Evolutionary conservation across 2,113 vertebrate genomes (phyloP), one percentile per base, ranked within the genome.

Genomic region (Antennarius striatus): DNA sequence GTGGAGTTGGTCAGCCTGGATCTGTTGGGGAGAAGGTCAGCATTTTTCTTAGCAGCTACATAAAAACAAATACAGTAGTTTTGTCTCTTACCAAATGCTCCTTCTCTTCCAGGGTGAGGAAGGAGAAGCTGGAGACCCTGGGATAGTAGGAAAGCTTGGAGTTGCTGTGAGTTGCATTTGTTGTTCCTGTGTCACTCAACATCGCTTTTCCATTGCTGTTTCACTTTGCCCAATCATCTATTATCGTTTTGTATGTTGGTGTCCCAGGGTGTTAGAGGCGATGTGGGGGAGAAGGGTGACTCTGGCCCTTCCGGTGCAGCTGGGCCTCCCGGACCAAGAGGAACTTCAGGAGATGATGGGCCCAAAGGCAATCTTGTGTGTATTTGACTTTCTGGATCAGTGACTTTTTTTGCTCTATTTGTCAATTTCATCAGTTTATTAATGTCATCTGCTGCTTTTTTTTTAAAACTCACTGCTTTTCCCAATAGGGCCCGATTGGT

Each of bases 281-380:
- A 98, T 4, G 0, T 87, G 12, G 96, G 96, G 16, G 96, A 96
- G 82, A 98, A 98, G 70, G 96, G 96, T 0, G 96, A 98, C 15
- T 74, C 91, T 0, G 96, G 96, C 1, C 86, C 75, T 12, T 69
- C 96, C 0, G 95, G 96, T 32, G 88, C 95, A 17, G 93, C 95
- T 11, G 96, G 96, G 10, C 90, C 95, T 39, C 90, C 94, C 0
- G 96, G 96, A 59, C 83, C 94, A 52, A 94, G 95, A 87, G 96
- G 96, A 0, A 90, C 87, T 15, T 92, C 94, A 0, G 96, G 96
- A 69, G 95, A 98, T 22, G 96, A 98, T 3, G 96, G 96, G 59
- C 29, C 94, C 63, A 98, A 98, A 91, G 96, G 96, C 82, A 91
- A 83, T 36, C 55, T 90, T 73, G 96, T 97, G 64, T 94, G 95